A percentile compares a stretch with the other conserved stretches of the same genome.
Evolutionary conservation across 2,113 vertebrate genomes (phyloP).

Genomic region (Ctenodactylus gundi): DNA sequence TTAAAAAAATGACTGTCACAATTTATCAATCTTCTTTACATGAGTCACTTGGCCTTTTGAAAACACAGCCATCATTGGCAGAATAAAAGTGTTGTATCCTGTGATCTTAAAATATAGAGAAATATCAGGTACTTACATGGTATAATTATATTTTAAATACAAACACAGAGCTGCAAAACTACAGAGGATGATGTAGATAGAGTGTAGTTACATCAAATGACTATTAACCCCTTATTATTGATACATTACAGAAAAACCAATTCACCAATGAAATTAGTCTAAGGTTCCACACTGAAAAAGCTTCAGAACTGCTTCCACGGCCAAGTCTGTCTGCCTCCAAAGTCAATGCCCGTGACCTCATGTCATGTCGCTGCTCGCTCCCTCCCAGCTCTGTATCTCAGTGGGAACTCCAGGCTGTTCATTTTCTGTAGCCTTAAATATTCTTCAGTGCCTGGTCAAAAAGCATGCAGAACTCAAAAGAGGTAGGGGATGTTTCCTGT

Average conservation of each 20-base stretch:
- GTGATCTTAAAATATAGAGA: conserved; percentile 19
- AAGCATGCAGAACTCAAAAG: neutral
- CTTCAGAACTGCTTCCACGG: neutral
- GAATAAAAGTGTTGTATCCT: neutral
- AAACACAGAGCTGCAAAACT: neutral
- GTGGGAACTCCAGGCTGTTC: neutral
- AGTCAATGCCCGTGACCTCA: neutral
- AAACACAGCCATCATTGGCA: neutral
- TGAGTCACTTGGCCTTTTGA: neutral
- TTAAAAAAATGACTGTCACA: neutral
- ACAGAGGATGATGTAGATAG: neutral
- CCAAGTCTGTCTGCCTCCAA: neutral
- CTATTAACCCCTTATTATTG: neutral
- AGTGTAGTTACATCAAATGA: neutral
- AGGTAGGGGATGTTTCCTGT: neutral
- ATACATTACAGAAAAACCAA: neutral
- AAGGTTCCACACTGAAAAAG: neutral
- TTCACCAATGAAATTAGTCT: neutral
- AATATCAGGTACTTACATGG: neutral
- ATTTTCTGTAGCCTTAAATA: neutral
- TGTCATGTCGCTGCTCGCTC: neutral
- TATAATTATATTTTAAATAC: conserved; percentile 19
- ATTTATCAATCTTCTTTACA: conserved; percentile 5
- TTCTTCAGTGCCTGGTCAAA: neutral
- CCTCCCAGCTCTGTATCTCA: neutral